Base-by-base conservation (phyloP, 1,140 invertebrate genomes). In the Matsumurasca onukii region DNA sequence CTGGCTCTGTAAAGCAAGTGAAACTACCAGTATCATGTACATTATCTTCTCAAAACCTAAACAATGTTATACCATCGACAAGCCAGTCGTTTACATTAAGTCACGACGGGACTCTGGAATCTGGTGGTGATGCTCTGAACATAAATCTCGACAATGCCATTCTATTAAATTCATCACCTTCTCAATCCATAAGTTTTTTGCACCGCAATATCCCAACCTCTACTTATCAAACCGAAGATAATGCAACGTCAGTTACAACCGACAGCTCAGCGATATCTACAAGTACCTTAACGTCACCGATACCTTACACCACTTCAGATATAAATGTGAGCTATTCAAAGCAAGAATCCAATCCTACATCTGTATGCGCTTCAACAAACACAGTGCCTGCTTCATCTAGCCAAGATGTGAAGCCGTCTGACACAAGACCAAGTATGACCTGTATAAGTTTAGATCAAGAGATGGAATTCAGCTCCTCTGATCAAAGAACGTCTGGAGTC, bases 1-100 rank as follows among this genome's bases (percentile, higher is more conserved):
- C 55, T 30, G 39, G 71, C n/a, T 69, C 67, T 17, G 71, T 76
- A 2, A 76, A 76, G 51, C 73, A 75, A 66, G 65, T 76, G 0
- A 75, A 75, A 71, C 64, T 73, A 31, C 70, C 74, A 62, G 71
- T 73, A 5, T 59, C 52, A n/a, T 29, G 66, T 29, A 67, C 69
- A 27, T 57, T 71, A 22, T 63, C 74, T 45, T 66, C 74, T 24
- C 73, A 75, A 34, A 69, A 70, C 34, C 24, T 75, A 13, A 30
- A 69, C 64, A 45, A 69, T 73, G 22, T 69, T 29, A 57, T 76
- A 31, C 74, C 74, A 25, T 65, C 73, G 48, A 70, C 70, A 1
- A 69, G 68, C 48, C 70, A 71, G n/a, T 64, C 69, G 3, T 70
- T 74, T 45, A 72, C 73, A 9, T 65, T 73, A 27, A 45, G 72